These are phyloP conservation scores for Amphiduros pacificus DNA, from an alignment of 2,888 invertebrate species.

Conservation along the genomic window DNA sequence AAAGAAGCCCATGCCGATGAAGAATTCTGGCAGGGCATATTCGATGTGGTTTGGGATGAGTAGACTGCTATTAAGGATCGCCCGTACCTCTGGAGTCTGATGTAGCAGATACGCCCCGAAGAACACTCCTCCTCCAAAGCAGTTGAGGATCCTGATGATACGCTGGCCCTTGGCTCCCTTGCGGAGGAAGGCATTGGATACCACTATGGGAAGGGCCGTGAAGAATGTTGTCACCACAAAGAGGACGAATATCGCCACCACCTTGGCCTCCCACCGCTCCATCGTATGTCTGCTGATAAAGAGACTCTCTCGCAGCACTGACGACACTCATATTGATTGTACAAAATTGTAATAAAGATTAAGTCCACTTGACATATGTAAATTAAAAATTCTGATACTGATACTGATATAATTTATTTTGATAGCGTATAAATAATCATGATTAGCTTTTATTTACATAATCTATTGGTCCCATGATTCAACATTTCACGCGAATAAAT, in stretches of 20 bases:
- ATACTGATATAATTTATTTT: no score
- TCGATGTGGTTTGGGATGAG: conserved; percentile 13
- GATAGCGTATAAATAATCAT: no score
- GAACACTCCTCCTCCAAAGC: conserved; percentile 28
- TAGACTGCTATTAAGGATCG: conserved; percentile 1
- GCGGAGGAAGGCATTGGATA: conserved; percentile 18
- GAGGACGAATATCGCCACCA: conserved; percentile 3
- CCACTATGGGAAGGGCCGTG: conserved; percentile 19
- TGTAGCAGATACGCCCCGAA: conserved; percentile 18
- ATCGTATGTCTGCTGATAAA: no score
- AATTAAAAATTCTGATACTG: no score
- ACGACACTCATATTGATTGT: no score
- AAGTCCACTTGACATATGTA: no score
- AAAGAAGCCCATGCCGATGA: conserved; percentile 24
- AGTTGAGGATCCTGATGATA: conserved; percentile 17
- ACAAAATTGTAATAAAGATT: no score
- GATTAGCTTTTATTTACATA: no score
- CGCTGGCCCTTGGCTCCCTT: conserved; percentile 11
- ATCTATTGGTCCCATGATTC: no score
- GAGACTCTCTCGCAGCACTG: no score
- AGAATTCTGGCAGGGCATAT: conserved; percentile 19
- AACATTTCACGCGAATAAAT: no score
- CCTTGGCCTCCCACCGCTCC: conserved; percentile 5
- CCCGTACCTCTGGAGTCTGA: conserved; percentile 18
- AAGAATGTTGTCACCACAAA: not conserved